Evolutionary conservation across 2,113 vertebrate genomes (phyloP).

Genomic region (Podarcis muralis): DNA sequence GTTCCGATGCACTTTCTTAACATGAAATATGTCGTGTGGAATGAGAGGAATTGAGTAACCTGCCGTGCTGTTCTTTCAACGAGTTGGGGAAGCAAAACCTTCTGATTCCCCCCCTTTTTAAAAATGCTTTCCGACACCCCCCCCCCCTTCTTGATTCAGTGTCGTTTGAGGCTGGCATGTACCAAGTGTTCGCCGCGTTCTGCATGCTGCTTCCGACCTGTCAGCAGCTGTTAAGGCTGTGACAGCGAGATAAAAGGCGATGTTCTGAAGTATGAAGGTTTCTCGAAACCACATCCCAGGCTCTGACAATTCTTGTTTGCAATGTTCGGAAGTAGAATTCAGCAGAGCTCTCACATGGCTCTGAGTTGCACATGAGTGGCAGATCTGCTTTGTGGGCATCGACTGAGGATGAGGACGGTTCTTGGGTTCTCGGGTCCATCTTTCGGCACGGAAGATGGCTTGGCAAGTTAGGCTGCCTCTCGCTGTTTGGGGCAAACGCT

Average conservation of each 20-base stretch:
- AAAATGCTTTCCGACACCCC: background rate
- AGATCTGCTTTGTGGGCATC: background rate
- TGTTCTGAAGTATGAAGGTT: conserved; percentile 33
- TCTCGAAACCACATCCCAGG: background rate
- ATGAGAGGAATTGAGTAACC: background rate
- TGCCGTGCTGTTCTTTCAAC: background rate
- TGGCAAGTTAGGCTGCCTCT: accelerated
- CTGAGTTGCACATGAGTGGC: accelerated
- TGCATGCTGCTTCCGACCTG: conserved; percentile 32
- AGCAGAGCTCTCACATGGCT: background rate
- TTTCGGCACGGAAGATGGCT: background rate
- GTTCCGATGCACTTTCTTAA: accelerated
- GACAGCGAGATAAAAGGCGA: conserved; percentile 36
- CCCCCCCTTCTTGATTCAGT: background rate
- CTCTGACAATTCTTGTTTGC: background rate
- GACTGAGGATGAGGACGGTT: conserved; percentile 11
- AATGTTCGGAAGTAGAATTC: background rate
- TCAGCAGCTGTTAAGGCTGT: conserved; percentile 13
- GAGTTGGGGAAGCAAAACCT: background rate
- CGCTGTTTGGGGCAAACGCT: accelerated
- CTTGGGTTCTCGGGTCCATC: accelerated
- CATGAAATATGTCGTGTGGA: background rate
- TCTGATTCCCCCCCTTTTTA: background rate
- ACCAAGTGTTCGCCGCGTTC: background rate
- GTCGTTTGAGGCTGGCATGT: background rate